phyloP scores from a whole-genome alignment of 2,888 invertebrate genomes.

The Clostera curtula region DNA sequence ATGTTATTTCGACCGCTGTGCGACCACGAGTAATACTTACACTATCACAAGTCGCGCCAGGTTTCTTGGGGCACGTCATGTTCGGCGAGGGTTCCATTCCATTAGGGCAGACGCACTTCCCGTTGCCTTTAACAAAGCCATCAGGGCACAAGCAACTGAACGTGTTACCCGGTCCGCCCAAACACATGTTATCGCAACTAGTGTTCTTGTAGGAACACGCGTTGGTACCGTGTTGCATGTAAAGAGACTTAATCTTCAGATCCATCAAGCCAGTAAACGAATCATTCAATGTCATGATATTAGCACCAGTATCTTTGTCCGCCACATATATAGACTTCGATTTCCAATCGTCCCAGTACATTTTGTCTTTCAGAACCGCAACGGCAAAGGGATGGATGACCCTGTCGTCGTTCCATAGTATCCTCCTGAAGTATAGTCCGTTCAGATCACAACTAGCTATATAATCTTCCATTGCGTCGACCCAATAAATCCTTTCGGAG shows the following conservation, averaged over 20 bases:
- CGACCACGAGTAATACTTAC: slow-evolving; percentile 48
- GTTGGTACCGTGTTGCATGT: slow-evolving; percentile 83
- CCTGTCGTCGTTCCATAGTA: slow-evolving; percentile 77
- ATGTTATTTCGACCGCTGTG: no score
- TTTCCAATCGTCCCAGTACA: slow-evolving; percentile 95
- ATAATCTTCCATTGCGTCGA: slow-evolving; percentile 87
- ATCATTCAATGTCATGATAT: slow-evolving; percentile 74
- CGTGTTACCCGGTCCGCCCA: slow-evolving; percentile 80
- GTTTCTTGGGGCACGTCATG: slow-evolving; percentile 80
- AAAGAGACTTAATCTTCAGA: slow-evolving; percentile 84
- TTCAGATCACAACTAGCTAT: slow-evolving; percentile 85
- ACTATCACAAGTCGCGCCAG: slow-evolving; percentile 72
- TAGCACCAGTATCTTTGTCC: slow-evolving; percentile 83
- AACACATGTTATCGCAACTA: slow-evolving; percentile 84
- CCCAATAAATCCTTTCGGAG: slow-evolving; percentile 89
- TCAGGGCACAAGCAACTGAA: slow-evolving; percentile 88
- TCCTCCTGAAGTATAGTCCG: slow-evolving; percentile 79
- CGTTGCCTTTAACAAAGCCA: slow-evolving; percentile 73
- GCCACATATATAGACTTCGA: slow-evolving; percentile 85
- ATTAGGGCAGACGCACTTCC: slow-evolving; percentile 86
- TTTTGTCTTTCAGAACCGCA: slow-evolving; percentile 86
- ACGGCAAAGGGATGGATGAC: slow-evolving; percentile 91
- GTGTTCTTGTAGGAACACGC: slow-evolving; percentile 77
- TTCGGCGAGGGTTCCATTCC: slow-evolving; percentile 77
- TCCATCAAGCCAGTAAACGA: slow-evolving; percentile 86